These are phyloP conservation scores for Anthonomus grandis DNA, from an alignment of 1,140 invertebrate species.

Conservation along the genomic window DNA sequence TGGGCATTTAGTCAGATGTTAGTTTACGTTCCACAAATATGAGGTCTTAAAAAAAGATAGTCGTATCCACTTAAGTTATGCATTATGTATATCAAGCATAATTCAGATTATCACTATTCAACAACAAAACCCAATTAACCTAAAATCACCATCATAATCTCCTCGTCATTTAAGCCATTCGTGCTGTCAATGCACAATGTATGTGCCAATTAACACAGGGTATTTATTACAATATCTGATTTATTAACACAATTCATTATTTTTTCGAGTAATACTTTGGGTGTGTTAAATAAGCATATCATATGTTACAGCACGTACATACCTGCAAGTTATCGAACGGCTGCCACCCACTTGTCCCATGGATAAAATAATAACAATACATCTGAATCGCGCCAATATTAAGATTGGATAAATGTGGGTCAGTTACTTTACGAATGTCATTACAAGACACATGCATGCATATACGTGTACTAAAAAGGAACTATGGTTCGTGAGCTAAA, in stretches of 20 bases:
- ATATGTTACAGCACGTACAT: conserved; percentile 6
- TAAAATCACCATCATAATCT: too few species aligned
- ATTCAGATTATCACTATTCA: too few species aligned
- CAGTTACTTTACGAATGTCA: conserved; percentile 6
- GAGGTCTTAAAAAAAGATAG: too few species aligned
- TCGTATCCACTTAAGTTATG: too few species aligned
- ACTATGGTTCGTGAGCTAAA: background rate
- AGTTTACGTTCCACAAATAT: too few species aligned
- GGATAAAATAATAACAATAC: conserved; percentile 10
- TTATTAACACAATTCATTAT: conserved; percentile 4
- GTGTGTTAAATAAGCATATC: conserved; percentile 8
- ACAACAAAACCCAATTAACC: too few species aligned
- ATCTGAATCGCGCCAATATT: background rate
- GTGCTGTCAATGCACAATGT: background rate
- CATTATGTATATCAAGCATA: too few species aligned
- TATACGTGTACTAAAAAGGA: background rate
- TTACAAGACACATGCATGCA: conserved; percentile 1
- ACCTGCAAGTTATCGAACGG: conserved; percentile 7
- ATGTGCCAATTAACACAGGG: conserved; percentile 7
- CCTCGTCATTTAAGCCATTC: too few species aligned
- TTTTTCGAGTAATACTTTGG: background rate
- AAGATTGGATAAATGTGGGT: conserved; percentile 10
- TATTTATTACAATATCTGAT: conserved; percentile 10
- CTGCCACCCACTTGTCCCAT: conserved; percentile 12
- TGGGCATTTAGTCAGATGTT: too few species aligned